Evolutionary conservation across 2,797 vertebrate species (phyloP), one percentile per base, ranked within the genome.

Genomic region (Odontamblyopus rebecca): DNA sequence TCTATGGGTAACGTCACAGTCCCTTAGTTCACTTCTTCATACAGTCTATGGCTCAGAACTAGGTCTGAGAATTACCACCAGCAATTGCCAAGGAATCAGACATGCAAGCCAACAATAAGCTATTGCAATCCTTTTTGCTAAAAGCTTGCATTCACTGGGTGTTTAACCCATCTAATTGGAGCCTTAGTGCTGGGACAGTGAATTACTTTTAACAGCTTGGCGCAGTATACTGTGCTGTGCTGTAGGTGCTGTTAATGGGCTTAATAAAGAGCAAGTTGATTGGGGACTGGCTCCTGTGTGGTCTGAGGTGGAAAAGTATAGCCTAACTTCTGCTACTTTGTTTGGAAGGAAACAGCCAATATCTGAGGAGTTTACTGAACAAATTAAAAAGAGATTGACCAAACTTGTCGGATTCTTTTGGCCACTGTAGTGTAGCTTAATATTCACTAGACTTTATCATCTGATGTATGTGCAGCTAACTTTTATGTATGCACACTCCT

Each of bases 251-350:
- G 65, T 72, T 75, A 85, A 83, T 62, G 56, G 69, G 82, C 74
- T 82, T 78, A 82, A 87, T 85, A 76, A 74, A 80, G 72, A 85
- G 75, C 57, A 72, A 73, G 75, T 64, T 68, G 76, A 87, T 84
- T 77, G 79, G 79, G 19, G 44, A 56, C 48, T 6, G 56, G 75
- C 72, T 87, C 57, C 69, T 29, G 15, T 69, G 67, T 60, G 68
- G 44, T 48, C 74, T 63, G n/a, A 56, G 44, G 72, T 23, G 73
- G 68, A 71, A 27, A 63, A 75, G 68, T 30, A 72, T 44, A 69
- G 57, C 82, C 77, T 23, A 77, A 23, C 59, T 62, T 73, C 48
- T 11, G 30, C 30, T 62, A 13, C 8, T 35, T 18, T 60, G 70
- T 84, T 77, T 70, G 74, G 50, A 79, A 74, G 19, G 27, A n/a